These are phyloP conservation scores for Aporophyla nigra DNA, from an alignment of 2,888 invertebrate genomes.

Conservation along the genomic window DNA sequence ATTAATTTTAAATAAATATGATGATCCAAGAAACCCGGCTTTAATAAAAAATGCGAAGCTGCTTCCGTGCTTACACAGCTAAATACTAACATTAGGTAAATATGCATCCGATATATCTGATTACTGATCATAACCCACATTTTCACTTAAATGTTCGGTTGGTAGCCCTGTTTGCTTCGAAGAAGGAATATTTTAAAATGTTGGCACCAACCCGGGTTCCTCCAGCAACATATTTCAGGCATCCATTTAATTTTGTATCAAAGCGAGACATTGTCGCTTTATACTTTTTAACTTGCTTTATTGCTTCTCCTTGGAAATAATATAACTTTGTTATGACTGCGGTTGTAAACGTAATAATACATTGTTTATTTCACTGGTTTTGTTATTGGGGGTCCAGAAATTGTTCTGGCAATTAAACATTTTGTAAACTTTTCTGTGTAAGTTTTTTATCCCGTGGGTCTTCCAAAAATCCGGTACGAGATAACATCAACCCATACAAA, in stretches of 20 bases:
- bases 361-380: conserved; percentile 36
- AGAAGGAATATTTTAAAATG: conserved; percentile 62
- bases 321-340: conserved; percentile 51
- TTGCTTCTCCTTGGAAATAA: conserved; percentile 54
- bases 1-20: no score
- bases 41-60: no score
- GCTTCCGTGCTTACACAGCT: no score
- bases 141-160: conserved; percentile 18
- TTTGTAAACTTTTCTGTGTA: neutral
- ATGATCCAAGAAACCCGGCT: no score
- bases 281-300: conserved; percentile 61
- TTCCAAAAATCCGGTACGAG: no score
- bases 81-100: no score
- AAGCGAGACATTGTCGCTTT: conserved; percentile 54
- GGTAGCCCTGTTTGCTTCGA: conserved; percentile 52
- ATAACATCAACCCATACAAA: neutral
- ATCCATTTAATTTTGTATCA: conserved; percentile 66
- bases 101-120: no score
- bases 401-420: conserved; percentile 29
- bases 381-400: conserved; percentile 29
- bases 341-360: conserved; percentile 48
- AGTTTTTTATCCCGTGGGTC: neutral
- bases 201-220: conserved; percentile 56
- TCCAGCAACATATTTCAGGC: conserved; percentile 63
- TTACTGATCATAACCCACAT: conserved; percentile 20